These are phyloP conservation scores for Mohoua ochrocephala DNA, from an alignment of 2,113 vertebrate species.

Conservation along the genomic window DNA sequence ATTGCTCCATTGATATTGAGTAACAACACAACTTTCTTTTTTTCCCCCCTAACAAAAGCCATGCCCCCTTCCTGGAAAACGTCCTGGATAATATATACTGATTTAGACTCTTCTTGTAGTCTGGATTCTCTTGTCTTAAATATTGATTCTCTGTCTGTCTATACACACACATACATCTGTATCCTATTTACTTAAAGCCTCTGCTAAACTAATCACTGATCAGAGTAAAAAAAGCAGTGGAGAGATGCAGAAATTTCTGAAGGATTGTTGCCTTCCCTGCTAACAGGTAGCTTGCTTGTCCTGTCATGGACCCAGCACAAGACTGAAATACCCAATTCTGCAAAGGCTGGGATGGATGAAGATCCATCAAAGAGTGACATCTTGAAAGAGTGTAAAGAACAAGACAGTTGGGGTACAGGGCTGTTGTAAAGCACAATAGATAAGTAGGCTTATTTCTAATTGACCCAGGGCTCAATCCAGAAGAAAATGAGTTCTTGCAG, in stretches of 20 bases:
- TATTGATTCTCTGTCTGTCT: background rate
- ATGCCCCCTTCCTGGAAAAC: background rate
- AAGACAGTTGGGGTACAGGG: background rate
- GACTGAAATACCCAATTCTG: background rate
- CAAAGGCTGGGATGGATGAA: background rate
- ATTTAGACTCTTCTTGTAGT: background rate
- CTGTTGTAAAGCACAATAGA: background rate
- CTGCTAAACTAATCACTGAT: background rate
- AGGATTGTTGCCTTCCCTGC: background rate
- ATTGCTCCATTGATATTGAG: background rate
- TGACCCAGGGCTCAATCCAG: background rate
- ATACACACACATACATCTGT: rapidly evolving
- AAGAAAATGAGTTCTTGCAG: background rate
- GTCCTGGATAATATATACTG: background rate
- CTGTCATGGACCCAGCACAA: background rate
- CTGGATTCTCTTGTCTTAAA: background rate
- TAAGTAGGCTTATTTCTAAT: background rate
- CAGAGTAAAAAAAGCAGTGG: background rate
- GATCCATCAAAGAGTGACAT: background rate
- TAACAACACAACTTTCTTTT: background rate
- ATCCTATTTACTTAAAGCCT: background rate
- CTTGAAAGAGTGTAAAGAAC: background rate
- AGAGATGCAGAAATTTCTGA: background rate
- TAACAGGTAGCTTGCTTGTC: background rate
- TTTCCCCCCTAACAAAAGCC: rapidly evolving